These are phyloP conservation scores for Thalassoma bifasciatum DNA, from an alignment of 2,113 vertebrate genomes.

Conservation along the genomic window DNA sequence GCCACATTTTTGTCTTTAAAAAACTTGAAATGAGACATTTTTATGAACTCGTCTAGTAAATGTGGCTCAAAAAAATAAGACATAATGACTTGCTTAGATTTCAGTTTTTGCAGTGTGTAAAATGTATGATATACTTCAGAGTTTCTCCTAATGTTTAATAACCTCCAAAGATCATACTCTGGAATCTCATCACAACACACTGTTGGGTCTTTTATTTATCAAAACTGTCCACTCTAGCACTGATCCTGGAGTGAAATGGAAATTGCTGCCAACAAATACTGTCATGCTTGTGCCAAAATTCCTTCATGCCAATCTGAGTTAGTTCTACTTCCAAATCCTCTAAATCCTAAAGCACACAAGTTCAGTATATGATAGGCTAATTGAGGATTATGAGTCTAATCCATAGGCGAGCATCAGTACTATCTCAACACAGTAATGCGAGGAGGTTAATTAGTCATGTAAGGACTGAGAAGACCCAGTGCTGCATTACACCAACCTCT, in stretches of 20 bases:
- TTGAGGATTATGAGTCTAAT: slow-evolving; percentile 63
- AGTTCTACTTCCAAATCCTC: slow-evolving; percentile 30
- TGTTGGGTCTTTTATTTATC: background rate
- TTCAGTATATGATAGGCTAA: slow-evolving; percentile 41
- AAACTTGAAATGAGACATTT: too few species aligned
- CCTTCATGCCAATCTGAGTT: slow-evolving; percentile 40
- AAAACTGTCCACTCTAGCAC: slow-evolving; percentile 8
- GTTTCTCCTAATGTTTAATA: background rate
- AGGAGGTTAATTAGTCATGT: slow-evolving; percentile 37
- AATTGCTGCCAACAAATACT: slow-evolving; percentile 18
- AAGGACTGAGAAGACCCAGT: background rate
- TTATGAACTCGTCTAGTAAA: too few species aligned
- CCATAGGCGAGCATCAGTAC: slow-evolving; percentile 29
- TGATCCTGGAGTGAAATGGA: slow-evolving; percentile 3
- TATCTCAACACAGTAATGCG: background rate
- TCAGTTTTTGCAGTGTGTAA: too few species aligned
- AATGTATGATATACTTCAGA: background rate
- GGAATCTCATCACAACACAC: slow-evolving; percentile 9
- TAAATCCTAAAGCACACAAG: slow-evolving; percentile 46
- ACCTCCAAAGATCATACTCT: background rate
- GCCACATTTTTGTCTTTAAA: too few species aligned
- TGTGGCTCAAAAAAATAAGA: too few species aligned
- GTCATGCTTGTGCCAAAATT: slow-evolving; percentile 27
- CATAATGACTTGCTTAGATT: too few species aligned
- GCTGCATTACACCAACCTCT: background rate